Base-by-base conservation (phyloP, 1,140 invertebrate genomes). In the Thaumatotibia leucotreta region DNA sequence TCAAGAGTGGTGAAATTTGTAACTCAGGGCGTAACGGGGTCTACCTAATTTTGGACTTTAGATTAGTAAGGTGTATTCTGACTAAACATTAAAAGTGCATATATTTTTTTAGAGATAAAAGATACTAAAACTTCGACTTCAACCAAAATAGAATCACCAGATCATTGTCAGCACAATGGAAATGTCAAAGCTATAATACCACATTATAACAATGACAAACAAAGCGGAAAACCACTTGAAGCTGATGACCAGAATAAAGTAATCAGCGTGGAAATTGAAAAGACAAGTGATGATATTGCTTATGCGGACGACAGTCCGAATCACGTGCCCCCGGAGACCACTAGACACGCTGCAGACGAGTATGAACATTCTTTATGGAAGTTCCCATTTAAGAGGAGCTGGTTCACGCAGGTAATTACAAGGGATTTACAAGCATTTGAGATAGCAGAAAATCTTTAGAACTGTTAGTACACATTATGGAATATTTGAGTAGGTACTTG, bases 291-390 rank as follows among this genome's bases (percentile, higher is more conserved):
- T 11, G 70, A 86, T 67, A 75, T 79, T 10, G 69, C 61, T 24
- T 61, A 35, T 52, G 10, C 63, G 58, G 81, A 80, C 50, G 77
- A 80, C 31, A 75, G 71, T 65, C 27, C 50, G 32, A 71, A 67
- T 61, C 73, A 77, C 3, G 39, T 45, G 68, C 62, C 68, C 17
- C 86, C 89, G 31, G 76, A 82, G 39, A 79, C 69, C 31, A 82
- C 84, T 20, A 85, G 90, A 68, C 74, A 79, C 65, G 65, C 70
- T n/a, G 69, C 72, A 61, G 83, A 87, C 52, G 84, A 87, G 63
- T 89, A 92, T 70, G 84, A 87, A 50, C 88, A 92, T 68, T 91
- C 85, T 17, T 82, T 93, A 39, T 93, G 92, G 91, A 92, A 92
- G 69, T 93, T 92, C 91, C 93, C 93, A 0, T 74, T 80, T 11